Evolutionary conservation across 2,113 vertebrate genomes (phyloP).

Genomic region (Oxyruncus cristatus): DNA sequence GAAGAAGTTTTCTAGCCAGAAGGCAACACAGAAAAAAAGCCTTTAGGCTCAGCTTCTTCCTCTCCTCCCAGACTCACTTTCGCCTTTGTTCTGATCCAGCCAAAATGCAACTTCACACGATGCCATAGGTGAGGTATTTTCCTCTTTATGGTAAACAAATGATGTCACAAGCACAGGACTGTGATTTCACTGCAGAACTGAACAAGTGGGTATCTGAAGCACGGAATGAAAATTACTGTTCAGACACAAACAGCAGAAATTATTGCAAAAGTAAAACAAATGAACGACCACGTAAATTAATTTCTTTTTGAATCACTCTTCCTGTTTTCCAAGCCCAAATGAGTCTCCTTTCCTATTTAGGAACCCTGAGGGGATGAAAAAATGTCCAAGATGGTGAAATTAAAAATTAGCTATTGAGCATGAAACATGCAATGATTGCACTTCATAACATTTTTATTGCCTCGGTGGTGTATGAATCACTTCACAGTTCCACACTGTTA

Average conservation of each 20-base stretch:
- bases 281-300: slow-evolving; percentile 46
- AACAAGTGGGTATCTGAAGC: background rate
- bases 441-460: slow-evolving; percentile 66
- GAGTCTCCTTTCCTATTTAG: slow-evolving; percentile 30
- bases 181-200: background rate
- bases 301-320: slow-evolving; percentile 36
- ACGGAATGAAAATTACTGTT: background rate
- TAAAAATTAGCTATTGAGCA: slow-evolving; percentile 67
- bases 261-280: slow-evolving; percentile 36
- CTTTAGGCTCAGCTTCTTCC: background rate
- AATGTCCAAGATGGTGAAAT: slow-evolving; percentile 59
- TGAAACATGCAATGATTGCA: slow-evolving; percentile 64
- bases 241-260: slow-evolving; percentile 11
- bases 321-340: slow-evolving; percentile 26
- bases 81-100: background rate
- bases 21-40: background rate
- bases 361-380: slow-evolving; percentile 48
- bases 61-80: background rate
- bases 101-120: background rate
- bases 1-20: background rate
- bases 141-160: background rate
- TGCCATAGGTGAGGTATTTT: background rate
- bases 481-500: slow-evolving; percentile 47
- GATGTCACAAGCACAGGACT: background rate
- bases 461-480: slow-evolving; percentile 54